These are phyloP conservation scores for Callithrix jacchus DNA, from an alignment of 2,113 vertebrate genomes.

Conservation along the genomic window DNA sequence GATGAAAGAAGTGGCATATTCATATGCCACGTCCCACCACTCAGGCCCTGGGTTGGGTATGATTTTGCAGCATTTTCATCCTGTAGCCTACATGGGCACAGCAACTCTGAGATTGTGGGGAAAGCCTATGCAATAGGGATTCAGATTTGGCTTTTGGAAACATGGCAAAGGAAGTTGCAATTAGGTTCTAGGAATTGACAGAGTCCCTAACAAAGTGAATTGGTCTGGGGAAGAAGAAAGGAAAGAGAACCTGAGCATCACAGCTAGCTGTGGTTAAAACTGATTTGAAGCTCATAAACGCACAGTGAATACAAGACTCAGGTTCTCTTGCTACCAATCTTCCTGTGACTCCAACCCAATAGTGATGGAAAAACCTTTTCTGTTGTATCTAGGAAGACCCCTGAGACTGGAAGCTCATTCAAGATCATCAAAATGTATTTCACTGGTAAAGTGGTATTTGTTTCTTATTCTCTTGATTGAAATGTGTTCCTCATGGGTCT, in stretches of 20 bases:
- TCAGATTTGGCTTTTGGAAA: not conserved
- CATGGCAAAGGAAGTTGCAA: not conserved
- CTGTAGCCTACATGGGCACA: not conserved
- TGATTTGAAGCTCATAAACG: not conserved
- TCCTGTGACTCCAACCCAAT: not conserved
- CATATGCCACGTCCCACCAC: not conserved
- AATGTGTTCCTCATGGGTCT: not conserved
- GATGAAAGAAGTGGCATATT: not conserved
- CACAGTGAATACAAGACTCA: not conserved
- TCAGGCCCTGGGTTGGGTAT: not conserved
- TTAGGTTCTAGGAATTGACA: not conserved
- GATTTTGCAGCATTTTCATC: not conserved
- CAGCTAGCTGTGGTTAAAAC: not conserved
- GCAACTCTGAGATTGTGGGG: not conserved
- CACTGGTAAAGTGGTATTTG: not conserved
- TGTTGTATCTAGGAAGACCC: not conserved
- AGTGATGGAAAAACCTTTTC: not conserved
- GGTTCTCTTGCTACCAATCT: not conserved
- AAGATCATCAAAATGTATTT: slow-evolving; percentile 4
- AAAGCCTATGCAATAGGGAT: not conserved
- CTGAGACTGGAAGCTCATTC: not conserved
- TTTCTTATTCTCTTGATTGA: not conserved
- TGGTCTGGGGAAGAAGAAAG: not conserved
- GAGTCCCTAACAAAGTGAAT: not conserved
- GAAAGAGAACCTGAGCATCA: not conserved